A percentile compares a stretch with the other conserved stretches of the same genome.
phyloP scores from a whole-genome alignment of 1,140 invertebrate genomes.

The Drosophila bifasciata region DNA sequence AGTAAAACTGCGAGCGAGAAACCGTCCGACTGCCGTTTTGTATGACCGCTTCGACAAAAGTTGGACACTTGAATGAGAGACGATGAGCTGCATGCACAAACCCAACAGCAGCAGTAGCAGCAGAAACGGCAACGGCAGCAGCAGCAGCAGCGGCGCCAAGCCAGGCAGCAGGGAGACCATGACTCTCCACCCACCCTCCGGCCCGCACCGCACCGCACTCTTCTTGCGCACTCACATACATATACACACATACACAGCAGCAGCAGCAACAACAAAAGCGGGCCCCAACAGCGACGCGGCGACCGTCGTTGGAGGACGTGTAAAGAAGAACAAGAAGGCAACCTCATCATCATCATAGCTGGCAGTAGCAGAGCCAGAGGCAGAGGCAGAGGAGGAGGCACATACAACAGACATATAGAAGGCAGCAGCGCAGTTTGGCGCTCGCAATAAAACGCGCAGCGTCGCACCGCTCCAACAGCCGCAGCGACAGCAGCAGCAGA shows the following conservation, averaged over 20 bases:
- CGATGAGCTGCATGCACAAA: constrained; percentile 77
- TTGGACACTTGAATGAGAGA: constrained; percentile 84
- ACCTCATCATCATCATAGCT: constrained; percentile 66
- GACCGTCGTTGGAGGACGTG: constrained; percentile 75
- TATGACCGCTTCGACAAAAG: constrained; percentile 83
- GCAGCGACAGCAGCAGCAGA: constrained; percentile 38
- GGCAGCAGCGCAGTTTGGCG: constrained; percentile 57
- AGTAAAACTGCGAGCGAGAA: constrained; percentile 27
- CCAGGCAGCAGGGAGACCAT: constrained; percentile 31
- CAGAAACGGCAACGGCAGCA: constrained; percentile 31
- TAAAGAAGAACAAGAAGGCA: constrained; percentile 74
- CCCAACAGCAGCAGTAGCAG: constrained; percentile 55
- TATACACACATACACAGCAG: not conserved
- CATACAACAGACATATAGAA: constrained; percentile 29
- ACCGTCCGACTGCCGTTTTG: constrained; percentile 65
- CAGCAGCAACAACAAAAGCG: constrained; percentile 55
- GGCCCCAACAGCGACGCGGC: constrained; percentile 40
- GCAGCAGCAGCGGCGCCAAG: constrained; percentile 51
- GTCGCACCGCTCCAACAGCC: constrained; percentile 30
- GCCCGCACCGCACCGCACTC: constrained; percentile 5
- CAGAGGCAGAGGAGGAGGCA: constrained; percentile 15
- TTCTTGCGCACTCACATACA: constrained; percentile 23
- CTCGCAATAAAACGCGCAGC: constrained; percentile 57
- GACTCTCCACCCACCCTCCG: constrained; percentile 4
- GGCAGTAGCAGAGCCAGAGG: constrained; percentile 5